Evolutionary conservation across 2,888 invertebrate genomes (phyloP), one percentile per base, ranked within the genome.

Genomic region (Argynnis bischoffii): DNA sequence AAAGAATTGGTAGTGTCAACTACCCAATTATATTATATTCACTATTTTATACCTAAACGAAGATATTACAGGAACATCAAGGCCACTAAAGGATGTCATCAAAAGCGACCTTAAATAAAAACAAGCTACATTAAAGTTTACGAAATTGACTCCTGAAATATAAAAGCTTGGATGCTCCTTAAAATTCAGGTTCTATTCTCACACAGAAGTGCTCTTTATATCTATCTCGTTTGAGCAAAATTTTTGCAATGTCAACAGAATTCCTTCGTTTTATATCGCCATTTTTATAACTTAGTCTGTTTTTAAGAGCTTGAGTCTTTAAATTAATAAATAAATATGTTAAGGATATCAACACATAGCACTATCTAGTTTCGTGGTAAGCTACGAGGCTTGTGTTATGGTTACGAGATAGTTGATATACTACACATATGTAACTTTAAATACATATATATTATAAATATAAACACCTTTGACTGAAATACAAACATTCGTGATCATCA

Each of bases 71-170:
- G n/a, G 0, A 47, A n/a, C 46, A 21, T 57, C 8, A 26, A 48
- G 2, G 59, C 48, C 59, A 31, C 31, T 48, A 59, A 48, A n/a
- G 6, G 8, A 50, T 50, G 13, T 51, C 48, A n/a, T 13, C 14
- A 61, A 50, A 41, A 51, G 8, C 50, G 5, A 41, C 4, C 55
- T 61, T 64, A 47, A 61, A 65, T 64, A 59, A 63, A 67, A 64
- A 69, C 64, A 57, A 64, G 55, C 61, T 59, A 51, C 65, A 66
- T 53, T 53, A 69, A 66, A 72, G 55, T 67, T 67, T 69, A 67
- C 50, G 31, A 48, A 54, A 48, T 64, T 53, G 53, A 60, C 48
- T 65, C 47, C 56, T 59, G 50, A 47, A 66, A 68, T 55, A 66
- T 59, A 66, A 46, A 56, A 56, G 60, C 53, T 55, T 64, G 51